These are phyloP conservation scores for Neomonachus schauinslandi DNA, from an alignment of 2,113 vertebrate species.

Conservation along the genomic window DNA sequence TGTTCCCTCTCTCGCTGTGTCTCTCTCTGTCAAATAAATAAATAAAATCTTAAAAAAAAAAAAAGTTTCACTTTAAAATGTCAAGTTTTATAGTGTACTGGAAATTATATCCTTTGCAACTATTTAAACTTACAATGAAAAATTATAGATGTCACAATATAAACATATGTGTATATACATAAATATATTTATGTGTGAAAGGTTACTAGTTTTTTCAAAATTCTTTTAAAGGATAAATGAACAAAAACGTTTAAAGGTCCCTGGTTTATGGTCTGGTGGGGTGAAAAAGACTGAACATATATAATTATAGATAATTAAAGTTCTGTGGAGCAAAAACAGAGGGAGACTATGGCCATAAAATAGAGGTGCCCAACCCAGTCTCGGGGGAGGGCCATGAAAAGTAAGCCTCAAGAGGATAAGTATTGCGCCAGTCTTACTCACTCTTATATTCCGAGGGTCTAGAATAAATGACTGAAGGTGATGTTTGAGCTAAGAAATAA, in stretches of 20 bases:
- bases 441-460: background rate
- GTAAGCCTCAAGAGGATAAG: background rate
- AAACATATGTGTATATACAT: background rate
- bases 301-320: slow-evolving; percentile 9
- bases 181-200: background rate
- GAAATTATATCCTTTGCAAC: slow-evolving; percentile 45
- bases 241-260: slow-evolving; percentile 7
- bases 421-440: rapidly evolving
- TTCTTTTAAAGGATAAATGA: background rate
- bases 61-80: slow-evolving; percentile 48
- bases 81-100: slow-evolving; percentile 51
- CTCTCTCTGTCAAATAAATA: too few species aligned
- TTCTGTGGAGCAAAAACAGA: background rate
- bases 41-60: too few species aligned
- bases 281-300: background rate
- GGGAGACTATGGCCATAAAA: background rate
- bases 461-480: background rate
- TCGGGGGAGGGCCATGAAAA: too few species aligned
- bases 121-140: slow-evolving; percentile 39
- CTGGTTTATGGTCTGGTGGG: background rate
- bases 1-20: too few species aligned
- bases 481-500: background rate
- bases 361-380: background rate
- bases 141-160: background rate
- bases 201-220: background rate